Base-by-base conservation (phyloP, 2,113 vertebrate genomes). In the Halcyon malimbica region DNA sequence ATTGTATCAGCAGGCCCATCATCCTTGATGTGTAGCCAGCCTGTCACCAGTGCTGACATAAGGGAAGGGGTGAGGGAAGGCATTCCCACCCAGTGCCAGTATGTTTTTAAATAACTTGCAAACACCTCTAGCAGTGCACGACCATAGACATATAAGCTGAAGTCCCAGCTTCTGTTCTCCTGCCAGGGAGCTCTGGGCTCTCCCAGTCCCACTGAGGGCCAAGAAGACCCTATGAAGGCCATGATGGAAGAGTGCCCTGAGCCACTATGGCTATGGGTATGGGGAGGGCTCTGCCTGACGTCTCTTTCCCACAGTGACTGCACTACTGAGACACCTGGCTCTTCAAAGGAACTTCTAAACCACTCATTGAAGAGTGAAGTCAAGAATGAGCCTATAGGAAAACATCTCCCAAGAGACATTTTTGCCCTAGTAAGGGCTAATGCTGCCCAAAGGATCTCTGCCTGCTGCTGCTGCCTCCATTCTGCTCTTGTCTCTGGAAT, bases 261-360 rank as follows among this genome's bases (percentile, higher is more conserved):
- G 50, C 14, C 62, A 41, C 68, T 5, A 2, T 1, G 7, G 8
- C 56, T n/a, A 24, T 2, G 2, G 62, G 39, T 50, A 28, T 6
- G 0, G 23, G n/a, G 26, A 59, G 54, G 29, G 28, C 67, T 37
- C 63, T 93, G 83, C 41, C 87, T 39, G 4, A 2, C 24, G 19
- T 23, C 24, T 12, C 13, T 15, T 62, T 31, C 63, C 75, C 6
- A 0, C 4, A 5, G 65, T 50, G 70, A 51, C 24, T 1, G 0
- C n/a, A 14, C 48, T 16, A 12, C 65, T n/a, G 24, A 46, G 60
- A 51, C 50, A 21, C 48, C 33, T 26, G 21, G 39, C 53, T 20
- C 87, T 88, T 77, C 10, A 3, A 37, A 80, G 14, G 67, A 70
- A 50, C 24, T 35, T 50, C 35, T 50, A 70, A 93, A 67, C 41